Percentiles rank a stretch among this genome's conserved stretches.
These are phyloP conservation scores for Clarias pachynema DNA, from an alignment of 2,797 vertebrate species.

Conservation along the genomic window DNA sequence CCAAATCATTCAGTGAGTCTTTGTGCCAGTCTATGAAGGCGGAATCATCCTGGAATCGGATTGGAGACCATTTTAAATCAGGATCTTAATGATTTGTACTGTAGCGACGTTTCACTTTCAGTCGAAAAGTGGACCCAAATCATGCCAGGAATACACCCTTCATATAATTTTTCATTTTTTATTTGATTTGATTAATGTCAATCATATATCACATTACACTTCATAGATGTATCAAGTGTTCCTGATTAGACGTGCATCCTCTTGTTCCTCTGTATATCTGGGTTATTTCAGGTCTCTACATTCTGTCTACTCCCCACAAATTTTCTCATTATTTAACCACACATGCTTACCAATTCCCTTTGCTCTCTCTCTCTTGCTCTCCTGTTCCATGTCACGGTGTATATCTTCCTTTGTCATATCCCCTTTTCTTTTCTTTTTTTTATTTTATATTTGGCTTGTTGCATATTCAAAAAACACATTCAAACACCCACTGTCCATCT, in stretches of 20 bases:
- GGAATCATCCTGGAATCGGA: neutral
- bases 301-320: neutral
- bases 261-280: neutral
- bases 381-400: neutral
- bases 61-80: neutral
- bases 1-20: neutral
- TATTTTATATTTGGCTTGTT: neutral
- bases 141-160: neutral
- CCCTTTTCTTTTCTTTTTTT: too few species aligned
- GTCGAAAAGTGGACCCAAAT: neutral
- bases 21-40: neutral
- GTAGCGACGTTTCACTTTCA: neutral
- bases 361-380: neutral
- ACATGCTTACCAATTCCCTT: neutral
- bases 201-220: neutral
- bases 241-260: neutral
- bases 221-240: neutral
- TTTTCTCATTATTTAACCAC: neutral
- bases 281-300: neutral
- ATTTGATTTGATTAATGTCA: neutral
- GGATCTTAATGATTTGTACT: neutral
- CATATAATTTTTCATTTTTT: neutral
- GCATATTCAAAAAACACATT: neutral
- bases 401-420: neutral
- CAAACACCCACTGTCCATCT: conserved; percentile 21